Base-by-base conservation (phyloP, 2,888 invertebrate genomes). In the Megaustenia siamemsis region DNA sequence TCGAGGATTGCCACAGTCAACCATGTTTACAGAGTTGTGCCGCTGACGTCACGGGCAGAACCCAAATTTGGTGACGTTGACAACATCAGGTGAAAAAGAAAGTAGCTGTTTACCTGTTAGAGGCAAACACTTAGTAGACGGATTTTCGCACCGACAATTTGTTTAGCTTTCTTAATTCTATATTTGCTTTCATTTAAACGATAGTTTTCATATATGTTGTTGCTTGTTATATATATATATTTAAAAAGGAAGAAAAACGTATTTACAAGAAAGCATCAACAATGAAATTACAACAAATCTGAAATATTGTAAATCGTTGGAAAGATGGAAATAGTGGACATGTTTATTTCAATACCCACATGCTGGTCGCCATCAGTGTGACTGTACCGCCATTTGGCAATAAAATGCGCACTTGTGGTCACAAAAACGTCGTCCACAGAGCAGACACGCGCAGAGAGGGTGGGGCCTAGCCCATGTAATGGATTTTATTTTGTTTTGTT, bases 1-100 rank as follows among this genome's bases (percentile, higher is more conserved):
- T 86, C 93, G 90, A 87, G 90, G 88, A 89, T 91, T 92, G 86
- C 92, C 92, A 91, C 93, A 93, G 90, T 93, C 93, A 89, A 93
- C 93, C 93, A 93, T 93, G 93, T 92, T 91, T 89, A 88, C 89
- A 87, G 87, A 86, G 86, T 86, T 85, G 83, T 87, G 84, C 86
- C 84, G 86, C 83, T 87, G 88, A 90, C 91, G 91, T 92, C 91
- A 92, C 88, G 85, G 86, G 76, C 80, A 56, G 88, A 90, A 87
- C 88, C 88, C 89, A 78, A 85, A 86, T 88, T 83, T 85, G 84
- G 86, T 90, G 91, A 92, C 92, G 92, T 92, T 78, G 71, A 49
- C 77, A 60, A 77, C 83, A 83, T 45, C 84, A 84, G 84, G 84
- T 84, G 80, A 84, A 80, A 79, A 71, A 84, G 79, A 84, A 78